These are phyloP conservation scores for Pilophorus perplexus DNA, from an alignment of 2,888 invertebrate species.

Conservation along the genomic window DNA sequence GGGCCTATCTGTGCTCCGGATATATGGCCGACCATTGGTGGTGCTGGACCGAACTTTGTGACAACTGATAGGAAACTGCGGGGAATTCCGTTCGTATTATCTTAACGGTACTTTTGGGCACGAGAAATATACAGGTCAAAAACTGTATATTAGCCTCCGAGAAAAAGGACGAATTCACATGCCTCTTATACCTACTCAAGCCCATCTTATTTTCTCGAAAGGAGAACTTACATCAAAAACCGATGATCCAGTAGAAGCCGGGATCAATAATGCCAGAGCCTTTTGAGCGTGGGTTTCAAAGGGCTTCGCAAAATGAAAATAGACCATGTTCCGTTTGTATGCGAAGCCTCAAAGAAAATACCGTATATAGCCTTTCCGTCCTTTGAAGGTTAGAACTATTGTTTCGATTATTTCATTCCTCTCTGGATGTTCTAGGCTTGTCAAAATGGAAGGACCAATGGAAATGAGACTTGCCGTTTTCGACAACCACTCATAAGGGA, in stretches of 20 bases:
- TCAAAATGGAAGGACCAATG: too few relatives aligned
- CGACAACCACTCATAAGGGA: too few relatives aligned
- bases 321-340: constrained; percentile 2
- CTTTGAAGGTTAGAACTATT: constrained; percentile 11
- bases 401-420: constrained; percentile 1
- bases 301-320: constrained; percentile 10
- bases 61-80: not conserved
- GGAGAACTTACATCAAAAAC: too few relatives aligned
- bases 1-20: not conserved
- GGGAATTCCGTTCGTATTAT: not conserved
- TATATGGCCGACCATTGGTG: not conserved
- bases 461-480: too few relatives aligned
- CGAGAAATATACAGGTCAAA: too few relatives aligned
- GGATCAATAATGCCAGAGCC: not conserved
- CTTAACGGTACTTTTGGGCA: not conserved
- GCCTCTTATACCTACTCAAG: too few relatives aligned
- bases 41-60: not conserved
- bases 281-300: constrained; percentile 2
- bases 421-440: too few relatives aligned
- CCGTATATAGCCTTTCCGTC: not conserved
- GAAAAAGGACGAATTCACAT: too few relatives aligned
- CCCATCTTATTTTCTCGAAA: too few relatives aligned
- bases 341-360: constrained; percentile 9
- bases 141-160: too few relatives aligned
- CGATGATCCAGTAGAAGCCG: not conserved